Conservation (phyloP, 2,888 invertebrate species). For the Morinoia aosen region DNA sequence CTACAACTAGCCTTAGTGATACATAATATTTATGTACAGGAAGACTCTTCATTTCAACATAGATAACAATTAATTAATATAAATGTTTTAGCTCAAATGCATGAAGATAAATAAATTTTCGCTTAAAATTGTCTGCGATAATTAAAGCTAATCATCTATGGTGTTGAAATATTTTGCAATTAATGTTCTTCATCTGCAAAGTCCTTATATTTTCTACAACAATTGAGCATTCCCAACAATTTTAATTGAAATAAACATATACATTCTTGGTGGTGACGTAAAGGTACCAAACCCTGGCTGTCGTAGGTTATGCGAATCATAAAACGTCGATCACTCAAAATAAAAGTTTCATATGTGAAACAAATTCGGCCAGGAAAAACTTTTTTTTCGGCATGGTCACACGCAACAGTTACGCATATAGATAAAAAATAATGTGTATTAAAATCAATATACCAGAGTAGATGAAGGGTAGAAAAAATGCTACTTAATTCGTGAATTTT, state of each 20-base stretch:
- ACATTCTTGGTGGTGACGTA: no score
- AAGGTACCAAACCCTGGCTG: no score
- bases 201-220: not conserved
- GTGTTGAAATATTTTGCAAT: not conserved
- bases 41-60: slow-evolving; percentile 20
- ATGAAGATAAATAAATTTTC: not conserved
- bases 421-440: no score
- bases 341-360: not conserved
- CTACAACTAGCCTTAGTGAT: not conserved
- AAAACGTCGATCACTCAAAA: not conserved
- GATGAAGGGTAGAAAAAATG: no score
- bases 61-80: not conserved
- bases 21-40: slow-evolving; percentile 39
- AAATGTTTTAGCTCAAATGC: not conserved
- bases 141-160: not conserved
- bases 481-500: no score
- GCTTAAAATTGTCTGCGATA: no score
- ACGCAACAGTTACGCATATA: not conserved
- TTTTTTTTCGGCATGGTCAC: not conserved
- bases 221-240: not conserved
- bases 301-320: no score
- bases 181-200: not conserved
- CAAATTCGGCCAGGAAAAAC: no score
- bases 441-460: no score
- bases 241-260: not conserved